Evolutionary conservation across 2,797 vertebrate species (phyloP).

Genomic region (Lindbergichthys nudifrons): DNA sequence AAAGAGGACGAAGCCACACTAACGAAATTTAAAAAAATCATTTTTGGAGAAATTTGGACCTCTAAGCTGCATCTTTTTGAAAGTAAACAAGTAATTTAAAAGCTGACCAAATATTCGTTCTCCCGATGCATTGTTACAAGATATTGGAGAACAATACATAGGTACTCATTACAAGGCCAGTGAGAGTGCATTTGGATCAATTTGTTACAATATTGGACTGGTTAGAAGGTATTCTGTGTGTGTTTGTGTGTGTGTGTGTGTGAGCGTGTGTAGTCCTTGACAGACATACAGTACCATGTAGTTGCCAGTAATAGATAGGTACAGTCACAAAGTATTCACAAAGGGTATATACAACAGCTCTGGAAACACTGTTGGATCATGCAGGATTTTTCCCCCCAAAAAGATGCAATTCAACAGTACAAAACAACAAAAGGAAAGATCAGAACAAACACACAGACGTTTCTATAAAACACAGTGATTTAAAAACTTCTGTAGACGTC

Average conservation of each 20-base stretch:
- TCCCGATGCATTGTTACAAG: constrained; percentile 54
- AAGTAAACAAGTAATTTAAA: constrained; percentile 45
- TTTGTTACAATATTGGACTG: constrained; percentile 60
- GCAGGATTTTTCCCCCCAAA: constrained; percentile 84
- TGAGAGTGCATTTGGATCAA: constrained; percentile 69
- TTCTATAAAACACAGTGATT: constrained; percentile 68
- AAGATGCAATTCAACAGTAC: constrained; percentile 73
- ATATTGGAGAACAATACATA: constrained; percentile 62
- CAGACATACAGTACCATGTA: constrained; percentile 76
- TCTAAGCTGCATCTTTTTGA: constrained; percentile 61
- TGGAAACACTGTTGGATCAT: constrained; percentile 93
- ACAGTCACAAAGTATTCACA: constrained; percentile 92
- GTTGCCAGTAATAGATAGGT: constrained; percentile 72
- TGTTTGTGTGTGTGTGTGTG: constrained; percentile 48
- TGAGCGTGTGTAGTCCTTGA: constrained; percentile 58
- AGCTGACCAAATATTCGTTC: constrained; percentile 46
- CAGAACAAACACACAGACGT: constrained; percentile 80
- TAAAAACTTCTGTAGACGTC: constrained; percentile 51
- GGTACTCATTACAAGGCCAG: constrained; percentile 60
- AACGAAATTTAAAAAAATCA: constrained; percentile 37
- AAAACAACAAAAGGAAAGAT: constrained; percentile 82
- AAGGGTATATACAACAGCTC: constrained; percentile 93
- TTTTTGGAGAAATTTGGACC: constrained; percentile 60
- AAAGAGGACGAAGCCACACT: constrained; percentile 47
- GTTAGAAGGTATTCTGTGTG: constrained; percentile 41